Evolutionary conservation across 2,797 vertebrate genomes (phyloP).

Genomic region (Crotalus adamanteus): DNA sequence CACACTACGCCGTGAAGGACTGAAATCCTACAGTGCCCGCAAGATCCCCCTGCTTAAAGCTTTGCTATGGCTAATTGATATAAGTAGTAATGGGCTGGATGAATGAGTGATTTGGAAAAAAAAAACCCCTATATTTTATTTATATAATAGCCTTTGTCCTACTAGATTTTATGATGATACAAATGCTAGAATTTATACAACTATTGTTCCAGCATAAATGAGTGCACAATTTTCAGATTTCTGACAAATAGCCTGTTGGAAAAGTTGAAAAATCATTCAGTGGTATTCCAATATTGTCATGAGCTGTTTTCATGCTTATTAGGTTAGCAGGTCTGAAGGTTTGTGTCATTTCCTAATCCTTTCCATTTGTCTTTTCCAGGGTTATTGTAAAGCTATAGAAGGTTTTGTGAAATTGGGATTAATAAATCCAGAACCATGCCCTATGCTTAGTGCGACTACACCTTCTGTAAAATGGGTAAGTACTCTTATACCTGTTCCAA

Average conservation of each 20-base stretch:
- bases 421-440: constrained; percentile 80
- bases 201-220: not conserved
- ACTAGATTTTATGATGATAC: not conserved
- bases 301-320: not conserved
- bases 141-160: no score
- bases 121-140: not conserved
- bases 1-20: no score
- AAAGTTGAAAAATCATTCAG: not conserved
- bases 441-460: constrained; percentile 66
- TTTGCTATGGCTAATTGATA: not conserved
- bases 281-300: not conserved
- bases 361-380: constrained; percentile 71
- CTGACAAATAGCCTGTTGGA: not conserved
- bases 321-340: not conserved
- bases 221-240: not conserved
- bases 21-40: no score
- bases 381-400: constrained; percentile 83
- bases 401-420: constrained; percentile 89
- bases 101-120: not conserved
- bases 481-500: not conserved
- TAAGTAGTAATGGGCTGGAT: not conserved
- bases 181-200: not conserved
- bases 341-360: constrained; percentile 9
- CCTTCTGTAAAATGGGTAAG: constrained; percentile 86
- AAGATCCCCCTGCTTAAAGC: no score